Conservation (phyloP, 2,797 vertebrate species). For the Aeoliscus strigatus region DNA sequence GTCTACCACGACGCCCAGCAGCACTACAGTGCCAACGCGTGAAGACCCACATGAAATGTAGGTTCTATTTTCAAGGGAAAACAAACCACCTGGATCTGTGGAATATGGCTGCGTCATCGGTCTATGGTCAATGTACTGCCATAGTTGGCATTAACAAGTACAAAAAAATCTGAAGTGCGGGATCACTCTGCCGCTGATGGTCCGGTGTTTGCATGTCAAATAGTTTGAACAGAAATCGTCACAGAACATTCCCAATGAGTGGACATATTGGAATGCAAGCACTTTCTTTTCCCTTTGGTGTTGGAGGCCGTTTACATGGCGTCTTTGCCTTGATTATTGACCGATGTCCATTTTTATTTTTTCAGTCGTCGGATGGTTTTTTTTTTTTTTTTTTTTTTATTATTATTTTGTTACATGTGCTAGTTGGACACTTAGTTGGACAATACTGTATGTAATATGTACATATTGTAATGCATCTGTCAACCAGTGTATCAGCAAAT, state of each 20-base stretch:
- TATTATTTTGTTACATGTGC: conserved; percentile 30
- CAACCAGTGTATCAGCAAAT: conserved; percentile 31
- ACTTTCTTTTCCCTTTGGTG: conserved; percentile 59
- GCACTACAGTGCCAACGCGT: conserved; percentile 4
- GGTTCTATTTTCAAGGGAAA: background rate
- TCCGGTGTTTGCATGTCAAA: conserved; percentile 29
- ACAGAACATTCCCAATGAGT: conserved; percentile 56
- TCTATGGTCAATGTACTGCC: conserved; percentile 13
- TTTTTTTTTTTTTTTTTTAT: conserved; percentile 22
- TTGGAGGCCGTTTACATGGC: conserved; percentile 53
- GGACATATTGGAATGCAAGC: conserved; percentile 56
- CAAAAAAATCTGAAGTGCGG: background rate
- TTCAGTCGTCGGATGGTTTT: conserved; percentile 14
- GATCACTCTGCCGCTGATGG: conserved; percentile 45
- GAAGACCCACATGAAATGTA: conserved; percentile 8
- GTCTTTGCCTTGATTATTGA: conserved; percentile 11
- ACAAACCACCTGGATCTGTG: too few species aligned
- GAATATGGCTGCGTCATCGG: too few species aligned
- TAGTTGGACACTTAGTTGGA: conserved; percentile 44
- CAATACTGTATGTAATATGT: conserved; percentile 59
- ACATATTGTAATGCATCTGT: conserved; percentile 62
- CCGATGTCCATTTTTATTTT: conserved; percentile 19
- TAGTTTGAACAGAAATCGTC: conserved; percentile 24
- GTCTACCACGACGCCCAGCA: conserved; percentile 11
- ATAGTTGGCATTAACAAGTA: conserved; percentile 6